Evolutionary conservation across 2,113 vertebrate species (phyloP).

Genomic region (Sakesphorus luctuosus): DNA sequence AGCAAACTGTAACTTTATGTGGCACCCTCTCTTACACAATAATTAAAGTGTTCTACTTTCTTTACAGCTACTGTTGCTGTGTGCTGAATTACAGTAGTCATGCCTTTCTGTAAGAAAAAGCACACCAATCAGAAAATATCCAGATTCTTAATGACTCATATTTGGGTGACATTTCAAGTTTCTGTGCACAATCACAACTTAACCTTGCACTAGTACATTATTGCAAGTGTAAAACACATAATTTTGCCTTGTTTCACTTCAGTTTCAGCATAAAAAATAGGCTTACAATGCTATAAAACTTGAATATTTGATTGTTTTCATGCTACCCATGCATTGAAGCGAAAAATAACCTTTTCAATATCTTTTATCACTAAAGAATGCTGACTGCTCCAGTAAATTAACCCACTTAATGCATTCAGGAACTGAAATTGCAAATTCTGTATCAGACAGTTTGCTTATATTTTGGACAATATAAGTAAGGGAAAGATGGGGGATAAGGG

Average conservation of each 20-base stretch:
- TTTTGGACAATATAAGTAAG: not conserved
- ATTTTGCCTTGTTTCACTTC: slow-evolving; percentile 33
- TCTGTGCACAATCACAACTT: slow-evolving; percentile 28
- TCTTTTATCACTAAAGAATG: slow-evolving; percentile 7
- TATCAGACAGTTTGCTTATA: not conserved
- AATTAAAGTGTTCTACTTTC: slow-evolving; percentile 40
- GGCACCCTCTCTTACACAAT: not conserved
- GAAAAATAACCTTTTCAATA: slow-evolving; percentile 60
- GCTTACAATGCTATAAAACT: slow-evolving; percentile 46
- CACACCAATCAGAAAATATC: not conserved
- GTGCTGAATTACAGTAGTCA: not conserved
- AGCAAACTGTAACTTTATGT: slow-evolving; percentile 17
- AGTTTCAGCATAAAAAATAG: slow-evolving; percentile 46
- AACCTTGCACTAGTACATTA: slow-evolving; percentile 31
- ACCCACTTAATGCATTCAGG: slow-evolving; percentile 37
- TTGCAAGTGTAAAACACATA: slow-evolving; percentile 31
- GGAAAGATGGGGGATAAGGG: not conserved
- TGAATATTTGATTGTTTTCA: not conserved
- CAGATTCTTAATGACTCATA: not conserved
- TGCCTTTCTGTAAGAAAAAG: not conserved
- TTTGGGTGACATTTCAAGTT: slow-evolving; percentile 14
- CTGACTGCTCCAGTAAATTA: slow-evolving; percentile 49
- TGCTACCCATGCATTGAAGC: slow-evolving; percentile 36
- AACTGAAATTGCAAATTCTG: slow-evolving; percentile 10
- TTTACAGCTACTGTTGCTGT: not conserved